These are phyloP conservation scores for Caenorhabditis sp. DNA, from an alignment of 2,888 invertebrate genomes.

Conservation along the genomic window DNA sequence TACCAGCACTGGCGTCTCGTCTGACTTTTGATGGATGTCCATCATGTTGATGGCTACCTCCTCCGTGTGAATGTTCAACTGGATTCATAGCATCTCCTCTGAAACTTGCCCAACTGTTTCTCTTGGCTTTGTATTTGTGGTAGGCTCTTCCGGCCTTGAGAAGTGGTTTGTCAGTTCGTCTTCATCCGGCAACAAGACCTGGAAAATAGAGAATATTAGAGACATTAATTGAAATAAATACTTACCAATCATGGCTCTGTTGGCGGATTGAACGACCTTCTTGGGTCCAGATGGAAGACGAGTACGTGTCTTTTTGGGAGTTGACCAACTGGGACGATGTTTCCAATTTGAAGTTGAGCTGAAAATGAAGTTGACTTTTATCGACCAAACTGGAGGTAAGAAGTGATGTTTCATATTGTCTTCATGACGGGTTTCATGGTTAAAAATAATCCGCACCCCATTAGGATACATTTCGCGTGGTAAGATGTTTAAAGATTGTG, in stretches of 20 bases:
- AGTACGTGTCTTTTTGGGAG: constrained; percentile 97
- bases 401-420: constrained; percentile 32
- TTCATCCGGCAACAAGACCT: constrained; percentile 97
- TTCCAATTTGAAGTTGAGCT: constrained; percentile 83
- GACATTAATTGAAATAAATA: constrained; percentile 5
- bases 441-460: constrained; percentile 8
- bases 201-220: constrained; percentile 3
- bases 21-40: constrained; percentile 99
- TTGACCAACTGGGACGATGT: constrained; percentile 95
- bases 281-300: constrained; percentile 98
- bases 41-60: constrained; percentile 99
- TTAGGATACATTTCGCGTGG: constrained; percentile 9
- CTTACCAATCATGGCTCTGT: constrained; percentile 97
- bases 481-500: neutral
- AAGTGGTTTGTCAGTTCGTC: constrained; percentile 99
- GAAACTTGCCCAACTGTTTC: too few species aligned
- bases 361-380: constrained; percentile 61
- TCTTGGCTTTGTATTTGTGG: constrained; percentile 93
- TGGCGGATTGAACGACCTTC: constrained; percentile 97
- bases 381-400: constrained; percentile 42
- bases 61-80: constrained; percentile 99
- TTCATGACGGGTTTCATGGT: constrained; percentile 5
- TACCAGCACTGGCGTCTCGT: constrained; percentile 97
- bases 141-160: constrained; percentile 98
- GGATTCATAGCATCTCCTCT: constrained; percentile 99